These are phyloP conservation scores for Drosophila nasuta DNA, from an alignment of 1,140 invertebrate species.

Conservation along the genomic window DNA sequence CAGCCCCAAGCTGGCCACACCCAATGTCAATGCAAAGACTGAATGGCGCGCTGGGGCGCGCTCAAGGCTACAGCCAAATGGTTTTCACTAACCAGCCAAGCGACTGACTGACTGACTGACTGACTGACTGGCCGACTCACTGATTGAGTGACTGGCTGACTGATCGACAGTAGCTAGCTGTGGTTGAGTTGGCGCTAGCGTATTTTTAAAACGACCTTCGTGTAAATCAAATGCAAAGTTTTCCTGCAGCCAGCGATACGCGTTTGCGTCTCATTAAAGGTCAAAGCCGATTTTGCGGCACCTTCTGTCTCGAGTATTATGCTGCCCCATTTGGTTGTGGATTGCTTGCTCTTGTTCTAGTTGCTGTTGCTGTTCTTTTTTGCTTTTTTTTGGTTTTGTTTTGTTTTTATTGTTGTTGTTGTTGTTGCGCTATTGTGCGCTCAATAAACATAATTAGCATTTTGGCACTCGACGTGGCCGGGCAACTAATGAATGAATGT, in stretches of 20 bases:
- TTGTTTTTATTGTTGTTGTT: conserved; percentile 26
- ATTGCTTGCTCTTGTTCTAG: conserved; percentile 9
- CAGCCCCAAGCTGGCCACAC: conserved; percentile 53
- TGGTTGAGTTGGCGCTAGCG: conserved; percentile 37
- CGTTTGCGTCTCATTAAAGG: conserved; percentile 73
- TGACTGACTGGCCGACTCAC: conserved; percentile 22
- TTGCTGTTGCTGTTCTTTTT: background rate
- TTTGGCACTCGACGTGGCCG: conserved; percentile 75
- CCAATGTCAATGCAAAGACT: conserved; percentile 67
- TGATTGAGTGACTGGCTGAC: conserved; percentile 37
- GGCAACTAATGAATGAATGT: conserved; percentile 75
- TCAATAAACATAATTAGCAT: conserved; percentile 83
- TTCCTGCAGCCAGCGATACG: conserved; percentile 57
- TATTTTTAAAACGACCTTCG: conserved; percentile 82
- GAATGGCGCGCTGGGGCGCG: conserved; percentile 64
- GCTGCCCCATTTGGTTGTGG: conserved; percentile 3
- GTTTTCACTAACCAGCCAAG: conserved; percentile 18
- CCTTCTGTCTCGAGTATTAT: conserved; percentile 39
- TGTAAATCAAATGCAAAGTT: conserved; percentile 80
- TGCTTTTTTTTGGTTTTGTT: background rate
- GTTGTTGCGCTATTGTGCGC: conserved; percentile 53
- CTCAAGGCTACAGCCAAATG: conserved; percentile 72
- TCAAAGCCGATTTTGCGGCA: conserved; percentile 72
- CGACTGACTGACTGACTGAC: background rate
- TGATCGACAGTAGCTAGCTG: conserved; percentile 59